Evolutionary conservation across 2,113 vertebrate species (phyloP).

Genomic region (Proteles cristata): DNA sequence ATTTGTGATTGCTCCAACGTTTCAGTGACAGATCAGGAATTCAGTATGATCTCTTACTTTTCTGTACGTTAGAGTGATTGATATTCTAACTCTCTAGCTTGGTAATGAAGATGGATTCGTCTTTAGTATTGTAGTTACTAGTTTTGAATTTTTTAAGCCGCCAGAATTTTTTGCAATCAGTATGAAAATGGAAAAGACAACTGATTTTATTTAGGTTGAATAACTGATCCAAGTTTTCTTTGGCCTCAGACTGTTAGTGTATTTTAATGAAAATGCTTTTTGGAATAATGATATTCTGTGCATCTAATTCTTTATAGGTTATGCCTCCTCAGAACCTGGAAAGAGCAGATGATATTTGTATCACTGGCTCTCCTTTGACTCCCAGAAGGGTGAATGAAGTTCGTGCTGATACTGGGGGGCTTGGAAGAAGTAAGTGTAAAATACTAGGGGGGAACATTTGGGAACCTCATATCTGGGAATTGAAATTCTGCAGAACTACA

Average conservation of each 20-base stretch:
- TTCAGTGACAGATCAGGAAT: neutral
- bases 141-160: constrained; percentile 38
- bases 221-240: constrained; percentile 41
- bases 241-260: neutral
- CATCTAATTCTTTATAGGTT: constrained; percentile 86
- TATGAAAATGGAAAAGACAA: constrained; percentile 19
- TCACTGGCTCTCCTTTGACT: constrained; percentile 80
- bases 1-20: neutral
- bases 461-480: neutral
- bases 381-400: constrained; percentile 87
- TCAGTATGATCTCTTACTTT: neutral
- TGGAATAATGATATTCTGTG: neutral
- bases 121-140: neutral
- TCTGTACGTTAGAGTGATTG: neutral
- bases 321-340: constrained; percentile 95
- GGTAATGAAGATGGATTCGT: neutral
- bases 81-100: neutral
- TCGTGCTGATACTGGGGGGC: constrained; percentile 83
- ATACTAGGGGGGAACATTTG: neutral
- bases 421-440: constrained; percentile 85
- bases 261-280: neutral
- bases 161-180: neutral
- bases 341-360: constrained; percentile 82
- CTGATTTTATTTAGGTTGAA: neutral
- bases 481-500: neutral